Conservation (phyloP, 23 tunicate species). For the Oikopleura albicans region DNA sequence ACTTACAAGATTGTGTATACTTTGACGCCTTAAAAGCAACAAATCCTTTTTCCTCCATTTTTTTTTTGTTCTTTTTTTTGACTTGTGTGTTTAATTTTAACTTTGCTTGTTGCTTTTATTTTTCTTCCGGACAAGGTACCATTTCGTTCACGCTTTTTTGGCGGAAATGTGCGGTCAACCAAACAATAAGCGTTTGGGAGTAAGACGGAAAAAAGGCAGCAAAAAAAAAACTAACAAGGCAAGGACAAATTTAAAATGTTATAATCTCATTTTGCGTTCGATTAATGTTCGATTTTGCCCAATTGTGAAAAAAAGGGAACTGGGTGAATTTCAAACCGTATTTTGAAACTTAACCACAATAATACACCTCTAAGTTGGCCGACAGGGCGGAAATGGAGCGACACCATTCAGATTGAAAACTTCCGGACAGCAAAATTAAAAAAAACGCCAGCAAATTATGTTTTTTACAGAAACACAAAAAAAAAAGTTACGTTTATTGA, state of each 20-base stretch:
- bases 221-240: background rate
- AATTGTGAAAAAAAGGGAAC: too few relatives aligned
- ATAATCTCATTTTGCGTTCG: slow-evolving; percentile 1
- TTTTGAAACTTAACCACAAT: background rate
- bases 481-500: too few relatives aligned
- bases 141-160: slow-evolving; percentile 2
- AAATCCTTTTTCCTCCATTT: too few relatives aligned
- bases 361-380: background rate
- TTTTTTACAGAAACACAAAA: too few relatives aligned
- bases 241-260: background rate
- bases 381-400: background rate
- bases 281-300: too few relatives aligned
- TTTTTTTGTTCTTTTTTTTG: too few relatives aligned
- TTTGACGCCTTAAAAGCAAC: too few relatives aligned
- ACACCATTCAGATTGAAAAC: background rate
- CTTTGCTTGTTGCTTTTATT: background rate
- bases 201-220: background rate
- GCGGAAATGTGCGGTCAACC: background rate
- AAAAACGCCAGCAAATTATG: too few relatives aligned
- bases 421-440: too few relatives aligned
- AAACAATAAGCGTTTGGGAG: background rate
- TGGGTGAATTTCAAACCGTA: too few relatives aligned
- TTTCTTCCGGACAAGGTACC: background rate
- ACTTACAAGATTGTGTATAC: background rate
- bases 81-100: too few relatives aligned